phyloP scores from a whole-genome alignment of 2,888 invertebrate genomes.

The Neoascia interrupta region DNA sequence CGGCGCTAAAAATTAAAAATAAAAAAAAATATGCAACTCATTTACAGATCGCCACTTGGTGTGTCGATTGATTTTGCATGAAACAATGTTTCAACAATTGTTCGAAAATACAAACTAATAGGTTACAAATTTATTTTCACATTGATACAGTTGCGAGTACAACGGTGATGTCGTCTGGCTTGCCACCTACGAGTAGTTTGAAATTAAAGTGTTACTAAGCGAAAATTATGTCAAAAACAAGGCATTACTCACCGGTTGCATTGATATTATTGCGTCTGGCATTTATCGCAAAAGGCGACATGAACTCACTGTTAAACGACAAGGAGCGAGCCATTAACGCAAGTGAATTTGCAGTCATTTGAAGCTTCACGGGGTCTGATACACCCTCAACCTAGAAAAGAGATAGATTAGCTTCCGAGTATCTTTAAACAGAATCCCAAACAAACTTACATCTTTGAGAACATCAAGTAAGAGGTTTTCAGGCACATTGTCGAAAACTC shows the following conservation, averaged over 20 bases:
- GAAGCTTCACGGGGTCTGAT: conserved; percentile 87
- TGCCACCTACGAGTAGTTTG: conserved; percentile 89
- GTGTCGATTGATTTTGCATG: conserved; percentile 36
- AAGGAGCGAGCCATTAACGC: conserved; percentile 97
- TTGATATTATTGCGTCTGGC: conserved; percentile 96
- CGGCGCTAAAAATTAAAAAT: conserved; percentile 7
- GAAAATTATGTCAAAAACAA: too few relatives aligned
- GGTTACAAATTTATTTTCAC: conserved; percentile 74
- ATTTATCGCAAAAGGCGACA: conserved; percentile 97
- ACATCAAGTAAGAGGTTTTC: conserved; percentile 93
- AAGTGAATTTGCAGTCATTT: conserved; percentile 95
- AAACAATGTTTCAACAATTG: conserved; percentile 22
- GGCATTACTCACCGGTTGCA: conserved; percentile 86
- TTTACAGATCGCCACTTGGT: too few relatives aligned
- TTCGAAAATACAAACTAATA: conserved; percentile 43
- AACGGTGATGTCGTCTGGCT: conserved; percentile 99
- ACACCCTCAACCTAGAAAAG: conserved; percentile 83
- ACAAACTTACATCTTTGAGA: conserved; percentile 83
- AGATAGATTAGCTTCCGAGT: not conserved
- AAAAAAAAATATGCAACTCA: conserved; percentile 3
- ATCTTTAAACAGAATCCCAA: not conserved
- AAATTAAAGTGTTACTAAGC: conserved; percentile 66
- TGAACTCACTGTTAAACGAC: conserved; percentile 95
- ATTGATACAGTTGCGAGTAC: conserved; percentile 95
- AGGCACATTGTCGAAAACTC: conserved; percentile 98